phyloP scores from a whole-genome alignment of 2,797 vertebrate species.

The Platalea minor region DNA sequence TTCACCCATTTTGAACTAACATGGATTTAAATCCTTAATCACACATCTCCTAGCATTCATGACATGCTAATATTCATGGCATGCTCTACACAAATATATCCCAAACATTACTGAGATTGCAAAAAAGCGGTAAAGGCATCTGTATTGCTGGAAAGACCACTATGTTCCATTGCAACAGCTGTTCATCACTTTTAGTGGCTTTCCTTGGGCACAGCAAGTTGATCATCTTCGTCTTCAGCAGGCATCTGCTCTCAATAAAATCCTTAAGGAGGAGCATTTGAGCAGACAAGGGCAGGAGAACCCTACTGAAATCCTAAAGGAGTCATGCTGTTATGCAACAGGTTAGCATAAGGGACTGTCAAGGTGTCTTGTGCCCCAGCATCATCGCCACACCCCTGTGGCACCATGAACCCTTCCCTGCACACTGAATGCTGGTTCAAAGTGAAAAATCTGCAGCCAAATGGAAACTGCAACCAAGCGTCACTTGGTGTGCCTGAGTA shows the following conservation, averaged over 20 bases:
- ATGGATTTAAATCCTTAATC: neutral
- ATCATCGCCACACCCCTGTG: neutral
- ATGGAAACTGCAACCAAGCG: neutral
- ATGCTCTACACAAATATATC: neutral
- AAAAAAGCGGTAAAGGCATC: neutral
- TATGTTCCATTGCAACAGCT: neutral
- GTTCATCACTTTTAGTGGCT: neutral
- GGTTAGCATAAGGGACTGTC: neutral
- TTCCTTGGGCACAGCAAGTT: neutral
- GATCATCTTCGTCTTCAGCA: neutral
- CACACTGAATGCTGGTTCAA: neutral
- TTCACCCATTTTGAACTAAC: neutral
- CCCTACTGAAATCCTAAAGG: neutral
- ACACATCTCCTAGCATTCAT: neutral
- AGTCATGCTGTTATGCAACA: accelerated
- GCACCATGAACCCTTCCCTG: neutral
- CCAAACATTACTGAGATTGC: neutral
- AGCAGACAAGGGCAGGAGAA: neutral
- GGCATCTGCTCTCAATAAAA: neutral
- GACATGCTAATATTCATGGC: neutral
- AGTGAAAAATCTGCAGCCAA: neutral
- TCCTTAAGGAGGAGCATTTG: neutral
- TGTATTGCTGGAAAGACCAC: neutral
- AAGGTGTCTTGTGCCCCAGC: neutral
- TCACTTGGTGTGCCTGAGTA: neutral